Evolutionary conservation across 1,140 invertebrate genomes (phyloP).

Genomic region (Mamestra configurata): DNA sequence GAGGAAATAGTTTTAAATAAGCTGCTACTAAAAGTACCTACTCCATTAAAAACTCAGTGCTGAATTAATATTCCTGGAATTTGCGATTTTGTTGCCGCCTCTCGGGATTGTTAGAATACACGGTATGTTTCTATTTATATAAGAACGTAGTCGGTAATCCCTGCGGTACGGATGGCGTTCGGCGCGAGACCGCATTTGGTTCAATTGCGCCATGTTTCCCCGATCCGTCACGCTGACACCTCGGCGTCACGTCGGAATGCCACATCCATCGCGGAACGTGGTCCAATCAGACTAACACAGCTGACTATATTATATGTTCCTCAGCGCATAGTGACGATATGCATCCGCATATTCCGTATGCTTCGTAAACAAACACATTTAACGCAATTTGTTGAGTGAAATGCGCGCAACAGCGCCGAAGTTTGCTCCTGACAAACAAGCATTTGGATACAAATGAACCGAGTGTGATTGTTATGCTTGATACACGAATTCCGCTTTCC

Average conservation of each 20-base stretch:
- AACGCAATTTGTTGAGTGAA: conserved; percentile 33
- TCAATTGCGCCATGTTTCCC: conserved; percentile 28
- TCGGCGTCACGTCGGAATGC: conserved; percentile 8
- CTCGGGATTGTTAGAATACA: not conserved
- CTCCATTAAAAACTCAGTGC: not conserved
- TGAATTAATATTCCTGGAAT: not conserved
- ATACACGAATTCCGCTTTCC: conserved; percentile 4
- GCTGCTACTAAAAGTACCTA: not conserved
- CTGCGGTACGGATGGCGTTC: not conserved
- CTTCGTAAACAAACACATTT: not conserved
- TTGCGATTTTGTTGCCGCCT: not conserved
- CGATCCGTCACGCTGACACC: conserved; percentile 35
- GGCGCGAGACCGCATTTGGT: not conserved
- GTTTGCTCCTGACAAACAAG: conserved; percentile 9
- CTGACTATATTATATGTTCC: conserved; percentile 20
- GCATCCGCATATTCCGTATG: conserved; percentile 29
- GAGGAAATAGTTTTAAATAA: not conserved
- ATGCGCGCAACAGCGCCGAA: not conserved
- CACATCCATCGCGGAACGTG: conserved; percentile 19
- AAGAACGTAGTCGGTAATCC: conserved; percentile 1
- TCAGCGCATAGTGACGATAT: not conserved
- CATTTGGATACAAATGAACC: conserved; percentile 14
- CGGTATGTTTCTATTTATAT: conserved; percentile 4
- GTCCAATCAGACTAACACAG: conserved; percentile 39
- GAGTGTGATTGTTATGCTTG: not conserved